A percentile compares a stretch with the other conserved stretches of the same genome.
Evolutionary conservation across 2,797 vertebrate genomes (phyloP).

Genomic region (Lutjanus argentimaculatus): DNA sequence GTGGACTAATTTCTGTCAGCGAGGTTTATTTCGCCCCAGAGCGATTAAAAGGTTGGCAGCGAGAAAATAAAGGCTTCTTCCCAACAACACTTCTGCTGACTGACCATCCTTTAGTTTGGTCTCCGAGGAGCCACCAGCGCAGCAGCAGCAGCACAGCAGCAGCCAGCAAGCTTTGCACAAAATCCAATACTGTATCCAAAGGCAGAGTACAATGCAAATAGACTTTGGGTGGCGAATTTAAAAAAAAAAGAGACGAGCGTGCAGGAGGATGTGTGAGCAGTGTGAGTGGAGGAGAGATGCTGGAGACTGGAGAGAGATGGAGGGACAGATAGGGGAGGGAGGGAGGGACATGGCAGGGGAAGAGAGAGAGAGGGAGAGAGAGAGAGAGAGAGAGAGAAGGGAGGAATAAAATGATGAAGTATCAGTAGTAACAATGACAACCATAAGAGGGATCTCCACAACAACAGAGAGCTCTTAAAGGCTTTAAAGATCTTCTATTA

Average conservation of each 20-base stretch:
- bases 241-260: conserved; percentile 20
- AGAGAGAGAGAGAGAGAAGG: conserved; percentile 15
- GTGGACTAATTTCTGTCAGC: conserved; percentile 64
- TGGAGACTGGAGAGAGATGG: conserved; percentile 27
- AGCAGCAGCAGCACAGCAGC: neutral
- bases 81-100: conserved; percentile 80
- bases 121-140: conserved; percentile 55
- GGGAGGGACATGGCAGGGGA: conserved; percentile 10
- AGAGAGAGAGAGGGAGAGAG: conserved; percentile 9
- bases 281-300: conserved; percentile 42
- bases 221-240: conserved; percentile 43
- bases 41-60: conserved; percentile 64
- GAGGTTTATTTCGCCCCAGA: conserved; percentile 62
- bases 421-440: conserved; percentile 60
- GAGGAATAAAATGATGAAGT: conserved; percentile 19
- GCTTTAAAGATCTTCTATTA: neutral
- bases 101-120: conserved; percentile 78
- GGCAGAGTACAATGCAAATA: conserved; percentile 36
- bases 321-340: conserved; percentile 26
- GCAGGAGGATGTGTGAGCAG: conserved; percentile 29
- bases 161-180: conserved; percentile 42
- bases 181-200: conserved; percentile 57
- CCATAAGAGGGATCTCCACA: conserved; percentile 74
- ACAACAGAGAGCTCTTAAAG: neutral
- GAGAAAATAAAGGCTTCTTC: conserved; percentile 65